Evolutionary conservation across 2,888 invertebrate species (phyloP).

Genomic region (Rambutsinella grinnellia): DNA sequence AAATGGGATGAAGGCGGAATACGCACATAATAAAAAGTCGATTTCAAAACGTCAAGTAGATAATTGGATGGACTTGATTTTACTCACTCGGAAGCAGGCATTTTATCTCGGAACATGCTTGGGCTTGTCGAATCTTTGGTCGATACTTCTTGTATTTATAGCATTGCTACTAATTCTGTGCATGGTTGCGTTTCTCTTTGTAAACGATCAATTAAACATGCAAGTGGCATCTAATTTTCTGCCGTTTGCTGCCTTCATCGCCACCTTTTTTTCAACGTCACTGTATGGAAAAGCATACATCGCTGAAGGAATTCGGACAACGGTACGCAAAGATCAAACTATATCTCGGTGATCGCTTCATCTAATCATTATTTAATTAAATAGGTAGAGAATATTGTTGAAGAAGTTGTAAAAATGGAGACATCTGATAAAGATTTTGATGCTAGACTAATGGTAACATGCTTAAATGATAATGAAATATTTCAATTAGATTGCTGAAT

Average conservation of each 20-base stretch:
- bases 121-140: conserved; percentile 15
- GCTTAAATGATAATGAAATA: no score
- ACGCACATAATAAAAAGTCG: neutral
- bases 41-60: conserved; percentile 8
- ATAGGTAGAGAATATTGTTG: conserved; percentile 35
- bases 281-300: conserved; percentile 12
- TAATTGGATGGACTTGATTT: conserved; percentile 11
- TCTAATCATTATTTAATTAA: neutral
- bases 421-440: conserved; percentile 13
- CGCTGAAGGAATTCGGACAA: conserved; percentile 5
- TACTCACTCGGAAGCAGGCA: conserved; percentile 2
- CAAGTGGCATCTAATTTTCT: conserved; percentile 2
- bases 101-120: neutral
- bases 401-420: conserved; percentile 29
- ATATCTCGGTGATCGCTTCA: neutral
- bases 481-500: neutral
- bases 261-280: neutral
- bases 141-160: conserved; percentile 17
- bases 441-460: no score
- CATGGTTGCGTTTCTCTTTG: conserved; percentile 17
- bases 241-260: neutral
- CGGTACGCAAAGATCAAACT: neutral
- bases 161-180: conserved; percentile 5
- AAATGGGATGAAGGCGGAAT: conserved; percentile 20
- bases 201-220: neutral